Conservation (phyloP, 2,888 invertebrate species). For the Macaria notata region DNA sequence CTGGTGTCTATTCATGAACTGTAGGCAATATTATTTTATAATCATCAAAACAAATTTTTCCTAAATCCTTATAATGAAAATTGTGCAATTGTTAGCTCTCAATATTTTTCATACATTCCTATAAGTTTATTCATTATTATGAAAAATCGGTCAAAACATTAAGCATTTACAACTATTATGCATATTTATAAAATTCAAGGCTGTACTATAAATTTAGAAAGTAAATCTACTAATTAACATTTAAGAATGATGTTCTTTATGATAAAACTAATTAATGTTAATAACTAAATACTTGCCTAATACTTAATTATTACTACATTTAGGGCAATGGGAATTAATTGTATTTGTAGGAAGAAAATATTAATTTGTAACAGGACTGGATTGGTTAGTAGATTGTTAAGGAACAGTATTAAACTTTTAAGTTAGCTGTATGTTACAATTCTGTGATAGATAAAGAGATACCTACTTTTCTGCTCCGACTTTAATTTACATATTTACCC, state of each 20-base stretch:
- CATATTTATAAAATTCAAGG: constrained; percentile 13
- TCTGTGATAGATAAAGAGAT: constrained; percentile 56
- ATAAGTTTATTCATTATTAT: too few relatives aligned
- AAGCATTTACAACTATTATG: background rate
- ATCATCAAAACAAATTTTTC: too few relatives aligned
- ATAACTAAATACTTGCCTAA: constrained; percentile 23
- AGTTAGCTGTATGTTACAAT: constrained; percentile 41
- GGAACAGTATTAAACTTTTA: constrained; percentile 30
- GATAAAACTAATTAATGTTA: too few relatives aligned
- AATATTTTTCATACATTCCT: too few relatives aligned
- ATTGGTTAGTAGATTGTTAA: constrained; percentile 13
- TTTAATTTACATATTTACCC: constrained; percentile 25
- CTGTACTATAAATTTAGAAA: constrained; percentile 7
- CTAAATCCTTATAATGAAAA: too few relatives aligned
- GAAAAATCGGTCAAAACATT: too few relatives aligned
- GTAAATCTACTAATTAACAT: too few relatives aligned
- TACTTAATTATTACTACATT: constrained; percentile 9
- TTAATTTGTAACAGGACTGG: constrained; percentile 8
- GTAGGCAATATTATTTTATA: too few relatives aligned
- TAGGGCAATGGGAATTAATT: constrained; percentile 18
- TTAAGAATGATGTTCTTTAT: too few relatives aligned
- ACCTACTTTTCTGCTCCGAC: constrained; percentile 42
- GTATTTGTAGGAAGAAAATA: constrained; percentile 11
- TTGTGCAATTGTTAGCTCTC: too few relatives aligned
- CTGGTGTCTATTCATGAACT: too few relatives aligned